These are phyloP conservation scores for Buathra laborator DNA, from an alignment of 2,888 invertebrate genomes.

Conservation along the genomic window DNA sequence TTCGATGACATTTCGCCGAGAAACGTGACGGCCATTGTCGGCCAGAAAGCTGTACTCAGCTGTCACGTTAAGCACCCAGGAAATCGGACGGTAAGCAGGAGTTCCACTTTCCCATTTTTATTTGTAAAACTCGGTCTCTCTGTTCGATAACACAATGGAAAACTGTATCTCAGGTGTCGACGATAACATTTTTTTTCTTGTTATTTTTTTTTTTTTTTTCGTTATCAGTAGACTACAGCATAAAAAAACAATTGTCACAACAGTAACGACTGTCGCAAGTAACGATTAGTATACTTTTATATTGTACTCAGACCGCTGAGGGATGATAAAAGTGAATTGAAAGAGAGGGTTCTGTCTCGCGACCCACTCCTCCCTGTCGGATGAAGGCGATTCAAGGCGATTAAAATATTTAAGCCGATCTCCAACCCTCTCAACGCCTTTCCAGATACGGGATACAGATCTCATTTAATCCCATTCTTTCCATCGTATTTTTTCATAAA, in stretches of 20 bases:
- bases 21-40: constrained; percentile 94
- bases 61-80: constrained; percentile 95
- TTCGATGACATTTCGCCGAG: constrained; percentile 94
- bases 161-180: neutral
- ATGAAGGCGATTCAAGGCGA: neutral
- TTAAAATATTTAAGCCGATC: constrained; percentile 3
- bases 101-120: constrained; percentile 10
- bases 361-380: neutral
- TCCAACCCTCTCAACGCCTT: neutral
- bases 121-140: neutral
- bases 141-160: neutral
- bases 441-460: neutral
- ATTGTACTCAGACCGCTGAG: neutral
- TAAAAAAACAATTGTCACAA: neutral
- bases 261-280: neutral
- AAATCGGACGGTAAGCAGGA: constrained; percentile 91
- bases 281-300: neutral
- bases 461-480: neutral
- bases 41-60: constrained; percentile 92
- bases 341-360: neutral
- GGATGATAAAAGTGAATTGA: constrained; percentile 9
- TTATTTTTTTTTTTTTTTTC: no score
- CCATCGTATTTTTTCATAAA: neutral
- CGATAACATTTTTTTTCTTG: neutral
- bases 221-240: neutral